Evolutionary conservation across 2,888 invertebrate species (phyloP), one percentile per base, ranked within the genome.

Genomic region (Matsumyia berberina): DNA sequence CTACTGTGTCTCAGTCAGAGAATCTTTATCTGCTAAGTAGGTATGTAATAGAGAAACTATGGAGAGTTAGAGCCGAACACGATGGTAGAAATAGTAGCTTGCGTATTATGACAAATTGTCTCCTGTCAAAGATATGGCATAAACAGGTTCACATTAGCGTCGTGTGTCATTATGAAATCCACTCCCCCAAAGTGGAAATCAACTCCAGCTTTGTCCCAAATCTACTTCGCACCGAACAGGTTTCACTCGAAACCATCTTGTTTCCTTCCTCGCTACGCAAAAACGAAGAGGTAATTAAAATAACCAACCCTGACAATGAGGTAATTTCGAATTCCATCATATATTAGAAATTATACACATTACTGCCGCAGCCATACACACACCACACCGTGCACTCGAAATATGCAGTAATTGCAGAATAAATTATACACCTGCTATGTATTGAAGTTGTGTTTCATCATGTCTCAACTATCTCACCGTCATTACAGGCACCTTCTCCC

Each of bases 271-370:
- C 2, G 0, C 9, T 8, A 9, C 35, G 7, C 12, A 42, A 12
- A 42, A 42, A 57, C n/a, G 33, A 77, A 70, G 31, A 15, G 12
- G 2, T 51, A 51, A 64, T 60, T 51, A 49, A 74, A 31, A 44
- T 67, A 19, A 24, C 49, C 60, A 79, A 62, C 67, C 79, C 79
- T 83, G 78, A 73, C 78, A 83, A 78, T 78, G 78, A 83, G 73
- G 79, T 83, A 83, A 79, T 69, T 74, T 64, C 39, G 79, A 24
- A 79, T 74, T 79, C 83, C 67, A 62, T 74, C 79, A 83, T 64
- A 69, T 60, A 69, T 60, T 66, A 60, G 82, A 82, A 82, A 70
- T 70, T 42, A 64, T 19, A 77, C 64, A 70, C 49, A 69, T 70
- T 81, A 31, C 51, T 42, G 15, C 33, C 19, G 29, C 29, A 44